Evolutionary conservation across 2,797 vertebrate species (phyloP).

Genomic region (Lutra lutra): DNA sequence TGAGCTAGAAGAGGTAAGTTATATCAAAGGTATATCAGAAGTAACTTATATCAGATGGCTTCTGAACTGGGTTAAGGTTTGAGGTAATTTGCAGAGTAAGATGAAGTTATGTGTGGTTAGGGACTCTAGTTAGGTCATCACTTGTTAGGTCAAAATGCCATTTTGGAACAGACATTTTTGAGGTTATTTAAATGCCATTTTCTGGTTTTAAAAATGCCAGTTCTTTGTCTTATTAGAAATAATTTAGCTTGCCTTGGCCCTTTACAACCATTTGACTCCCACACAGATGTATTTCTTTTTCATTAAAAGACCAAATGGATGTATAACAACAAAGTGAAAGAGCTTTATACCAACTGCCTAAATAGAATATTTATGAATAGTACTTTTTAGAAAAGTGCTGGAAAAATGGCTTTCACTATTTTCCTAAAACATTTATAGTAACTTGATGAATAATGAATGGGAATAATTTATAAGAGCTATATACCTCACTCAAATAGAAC

Average conservation of each 20-base stretch:
- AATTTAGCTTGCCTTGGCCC: constrained; percentile 31
- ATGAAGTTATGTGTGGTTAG: not conserved
- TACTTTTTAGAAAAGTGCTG: constrained; percentile 63
- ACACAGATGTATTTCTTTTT: constrained; percentile 7
- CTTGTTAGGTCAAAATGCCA: not conserved
- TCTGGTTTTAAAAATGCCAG: constrained; percentile 24
- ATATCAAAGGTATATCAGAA: not conserved
- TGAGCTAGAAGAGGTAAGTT: not conserved
- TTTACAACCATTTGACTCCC: not conserved
- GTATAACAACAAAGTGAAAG: constrained; percentile 38
- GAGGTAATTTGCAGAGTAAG: not conserved
- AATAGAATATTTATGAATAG: constrained; percentile 71
- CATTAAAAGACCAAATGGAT: constrained; percentile 43
- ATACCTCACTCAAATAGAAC: constrained; percentile 45
- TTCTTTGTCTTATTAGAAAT: constrained; percentile 22
- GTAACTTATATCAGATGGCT: not conserved
- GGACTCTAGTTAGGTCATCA: not conserved
- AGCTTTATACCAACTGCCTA: constrained; percentile 27
- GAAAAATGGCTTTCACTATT: constrained; percentile 52
- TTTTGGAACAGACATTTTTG: constrained; percentile 29
- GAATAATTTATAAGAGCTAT: constrained; percentile 55
- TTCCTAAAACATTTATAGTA: constrained; percentile 70
- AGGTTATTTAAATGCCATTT: constrained; percentile 13
- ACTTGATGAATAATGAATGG: constrained; percentile 71
- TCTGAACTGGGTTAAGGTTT: not conserved